Evolutionary conservation across 2,113 vertebrate genomes (phyloP).

Genomic region (Poecile atricapillus): DNA sequence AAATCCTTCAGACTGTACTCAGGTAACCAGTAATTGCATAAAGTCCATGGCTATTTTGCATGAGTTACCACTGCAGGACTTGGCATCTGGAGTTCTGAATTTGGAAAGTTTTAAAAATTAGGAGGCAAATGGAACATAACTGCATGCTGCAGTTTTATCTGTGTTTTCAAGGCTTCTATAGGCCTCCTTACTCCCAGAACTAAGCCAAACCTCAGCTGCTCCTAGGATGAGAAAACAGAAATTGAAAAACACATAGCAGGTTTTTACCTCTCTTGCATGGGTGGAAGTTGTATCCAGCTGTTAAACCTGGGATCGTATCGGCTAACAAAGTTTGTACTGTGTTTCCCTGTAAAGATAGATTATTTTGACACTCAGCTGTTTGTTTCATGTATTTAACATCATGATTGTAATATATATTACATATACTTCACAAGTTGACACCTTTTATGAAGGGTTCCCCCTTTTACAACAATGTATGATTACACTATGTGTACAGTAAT

Average conservation of each 20-base stretch:
- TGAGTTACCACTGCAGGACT: conserved; percentile 11
- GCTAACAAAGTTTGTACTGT: conserved; percentile 99
- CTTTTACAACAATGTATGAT: conserved; percentile 50
- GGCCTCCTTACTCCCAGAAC: not conserved
- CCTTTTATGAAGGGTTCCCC: conserved; percentile 41
- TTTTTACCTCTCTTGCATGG: conserved; percentile 98
- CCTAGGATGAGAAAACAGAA: conserved; percentile 1
- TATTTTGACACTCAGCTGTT: conserved; percentile 67
- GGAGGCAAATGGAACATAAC: not conserved
- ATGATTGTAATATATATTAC: conserved; percentile 40
- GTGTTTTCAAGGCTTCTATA: not conserved
- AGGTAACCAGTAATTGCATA: conserved; percentile 4
- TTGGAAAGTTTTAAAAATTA: not conserved
- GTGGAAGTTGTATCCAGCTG: conserved; percentile 98
- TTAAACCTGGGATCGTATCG: conserved; percentile 99
- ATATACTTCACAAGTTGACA: conserved; percentile 40
- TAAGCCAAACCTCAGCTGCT: not conserved
- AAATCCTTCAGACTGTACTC: not conserved
- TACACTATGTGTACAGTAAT: conserved; percentile 50
- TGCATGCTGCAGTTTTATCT: not conserved
- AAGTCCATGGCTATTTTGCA: not conserved
- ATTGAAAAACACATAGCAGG: conserved; percentile 15
- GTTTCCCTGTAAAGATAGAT: conserved; percentile 89
- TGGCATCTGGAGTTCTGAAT: not conserved
- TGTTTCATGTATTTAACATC: conserved; percentile 64